phyloP scores from a whole-genome alignment of 2,888 invertebrate genomes.

The Pycnomerus fuliginosus region DNA sequence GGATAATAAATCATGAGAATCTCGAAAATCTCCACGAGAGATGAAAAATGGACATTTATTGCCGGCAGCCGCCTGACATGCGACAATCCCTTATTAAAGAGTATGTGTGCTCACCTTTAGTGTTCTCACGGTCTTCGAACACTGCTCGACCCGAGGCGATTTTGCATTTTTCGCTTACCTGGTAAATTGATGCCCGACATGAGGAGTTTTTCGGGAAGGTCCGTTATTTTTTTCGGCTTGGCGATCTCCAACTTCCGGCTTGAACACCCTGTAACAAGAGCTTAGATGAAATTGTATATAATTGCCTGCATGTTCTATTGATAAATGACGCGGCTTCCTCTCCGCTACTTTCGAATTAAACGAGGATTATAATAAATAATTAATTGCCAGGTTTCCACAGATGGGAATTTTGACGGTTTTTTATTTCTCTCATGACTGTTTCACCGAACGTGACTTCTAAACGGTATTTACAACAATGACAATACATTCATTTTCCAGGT shows the following conservation, averaged over 20 bases:
- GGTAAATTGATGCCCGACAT: slow-evolving; percentile 69
- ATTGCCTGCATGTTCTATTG: background rate
- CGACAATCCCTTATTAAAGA: slow-evolving; percentile 21
- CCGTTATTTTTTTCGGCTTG: slow-evolving; percentile 63
- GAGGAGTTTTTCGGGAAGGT: slow-evolving; percentile 65
- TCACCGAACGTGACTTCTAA: no score
- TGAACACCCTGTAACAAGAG: slow-evolving; percentile 51
- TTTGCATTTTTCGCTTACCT: slow-evolving; percentile 55
- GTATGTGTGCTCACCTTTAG: background rate
- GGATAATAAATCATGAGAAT: slow-evolving; percentile 16
- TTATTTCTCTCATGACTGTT: no score
- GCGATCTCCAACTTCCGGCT: slow-evolving; percentile 56
- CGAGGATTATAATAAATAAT: no score
- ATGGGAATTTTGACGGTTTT: no score
- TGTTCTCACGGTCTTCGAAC: background rate
- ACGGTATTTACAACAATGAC: no score
- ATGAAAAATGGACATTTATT: slow-evolving; percentile 11
- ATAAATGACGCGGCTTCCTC: background rate
- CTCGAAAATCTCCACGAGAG: slow-evolving; percentile 17
- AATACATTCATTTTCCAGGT: no score
- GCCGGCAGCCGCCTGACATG: slow-evolving; percentile 17
- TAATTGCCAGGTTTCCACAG: no score
- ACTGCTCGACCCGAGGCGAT: background rate
- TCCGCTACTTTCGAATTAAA: no score
- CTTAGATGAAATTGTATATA: slow-evolving; percentile 2